These are phyloP conservation scores for Corvus hawaiiensis DNA, from an alignment of 2,113 vertebrate genomes.

Conservation along the genomic window DNA sequence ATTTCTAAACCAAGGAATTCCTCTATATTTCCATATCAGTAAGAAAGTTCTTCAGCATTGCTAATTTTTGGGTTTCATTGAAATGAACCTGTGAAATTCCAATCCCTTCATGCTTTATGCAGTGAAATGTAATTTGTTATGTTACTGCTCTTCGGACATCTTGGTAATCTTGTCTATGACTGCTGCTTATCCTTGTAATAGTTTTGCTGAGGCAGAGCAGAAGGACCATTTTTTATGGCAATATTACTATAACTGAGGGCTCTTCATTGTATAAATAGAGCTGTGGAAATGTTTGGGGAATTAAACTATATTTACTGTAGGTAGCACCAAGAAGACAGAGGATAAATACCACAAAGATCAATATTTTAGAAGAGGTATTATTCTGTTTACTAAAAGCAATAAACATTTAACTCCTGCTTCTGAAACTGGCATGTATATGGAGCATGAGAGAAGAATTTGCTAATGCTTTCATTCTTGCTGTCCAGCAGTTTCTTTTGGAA, in stretches of 20 bases:
- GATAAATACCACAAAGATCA: background rate
- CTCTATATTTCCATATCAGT: background rate
- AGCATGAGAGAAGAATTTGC: background rate
- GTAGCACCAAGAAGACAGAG: background rate
- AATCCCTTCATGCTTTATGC: background rate
- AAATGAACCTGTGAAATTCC: background rate
- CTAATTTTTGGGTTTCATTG: background rate
- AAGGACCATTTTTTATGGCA: background rate
- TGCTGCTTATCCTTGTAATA: background rate
- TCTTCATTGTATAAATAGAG: background rate
- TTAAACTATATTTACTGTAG: background rate
- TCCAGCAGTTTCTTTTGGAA: background rate
- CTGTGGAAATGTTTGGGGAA: background rate
- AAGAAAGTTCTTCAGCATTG: background rate
- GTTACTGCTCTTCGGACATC: background rate
- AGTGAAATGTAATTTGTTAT: background rate
- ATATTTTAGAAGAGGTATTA: background rate
- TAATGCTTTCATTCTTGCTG: background rate
- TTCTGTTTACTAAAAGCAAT: background rate
- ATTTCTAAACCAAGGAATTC: background rate
- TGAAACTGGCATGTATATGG: background rate
- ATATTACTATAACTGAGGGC: accelerated
- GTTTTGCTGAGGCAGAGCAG: background rate
- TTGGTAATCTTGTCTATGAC: background rate
- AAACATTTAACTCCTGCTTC: background rate